Evolutionary conservation across 1,140 invertebrate species (phyloP).

Genomic region (Brachystomella parvula): DNA sequence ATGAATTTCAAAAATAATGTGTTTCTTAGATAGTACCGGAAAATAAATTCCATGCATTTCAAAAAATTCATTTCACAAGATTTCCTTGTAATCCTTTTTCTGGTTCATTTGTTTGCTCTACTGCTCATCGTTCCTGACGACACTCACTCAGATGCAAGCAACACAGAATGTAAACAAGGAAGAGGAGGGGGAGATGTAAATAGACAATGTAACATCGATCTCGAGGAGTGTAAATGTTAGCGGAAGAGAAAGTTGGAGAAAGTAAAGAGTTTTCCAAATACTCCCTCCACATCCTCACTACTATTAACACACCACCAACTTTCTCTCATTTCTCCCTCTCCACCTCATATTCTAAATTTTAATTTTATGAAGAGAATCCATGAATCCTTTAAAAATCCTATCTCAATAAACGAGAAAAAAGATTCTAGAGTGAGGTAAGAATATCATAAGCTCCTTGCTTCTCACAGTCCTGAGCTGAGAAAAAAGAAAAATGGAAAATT

Average conservation of each 20-base stretch:
- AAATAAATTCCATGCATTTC: too few relatives aligned
- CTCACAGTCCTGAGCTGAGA: too few relatives aligned
- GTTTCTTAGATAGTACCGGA: too few relatives aligned
- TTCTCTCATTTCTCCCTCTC: not conserved
- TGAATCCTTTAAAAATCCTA: not conserved
- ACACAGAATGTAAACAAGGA: slow-evolving; percentile 10
- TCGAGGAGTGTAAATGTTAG: not conserved
- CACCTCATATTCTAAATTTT: not conserved
- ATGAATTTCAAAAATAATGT: too few relatives aligned
- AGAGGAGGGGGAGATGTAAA: not conserved
- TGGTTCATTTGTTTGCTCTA: too few relatives aligned
- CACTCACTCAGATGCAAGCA: not conserved
- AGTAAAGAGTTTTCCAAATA: not conserved
- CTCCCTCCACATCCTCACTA: not conserved
- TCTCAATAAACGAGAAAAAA: not conserved
- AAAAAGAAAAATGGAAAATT: too few relatives aligned
- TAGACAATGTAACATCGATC: slow-evolving; percentile 2
- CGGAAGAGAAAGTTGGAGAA: too few relatives aligned
- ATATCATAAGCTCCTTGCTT: too few relatives aligned
- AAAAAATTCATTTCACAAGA: too few relatives aligned
- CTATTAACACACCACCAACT: not conserved
- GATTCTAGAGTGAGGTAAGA: too few relatives aligned
- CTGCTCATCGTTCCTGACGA: not conserved
- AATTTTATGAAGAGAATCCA: slow-evolving; percentile 1
- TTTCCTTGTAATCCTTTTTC: too few relatives aligned